phyloP scores from a whole-genome alignment of 2,113 vertebrate genomes.

The Myotis brandtii region DNA sequence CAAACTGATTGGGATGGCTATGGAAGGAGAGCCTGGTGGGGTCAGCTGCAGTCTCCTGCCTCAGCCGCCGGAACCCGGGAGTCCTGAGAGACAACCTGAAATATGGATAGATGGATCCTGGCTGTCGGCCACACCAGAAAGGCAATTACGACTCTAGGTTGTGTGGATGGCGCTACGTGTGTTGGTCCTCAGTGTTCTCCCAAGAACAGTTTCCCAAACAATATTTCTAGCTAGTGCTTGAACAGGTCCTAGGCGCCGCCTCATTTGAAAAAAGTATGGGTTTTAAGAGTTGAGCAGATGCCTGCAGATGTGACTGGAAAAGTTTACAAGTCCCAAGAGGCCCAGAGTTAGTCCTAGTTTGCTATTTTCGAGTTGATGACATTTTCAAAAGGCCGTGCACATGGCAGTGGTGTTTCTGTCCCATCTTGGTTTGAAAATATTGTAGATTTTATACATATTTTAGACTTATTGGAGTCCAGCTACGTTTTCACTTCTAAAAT shows the following conservation, averaged over 20 bases:
- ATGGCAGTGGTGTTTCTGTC: not conserved
- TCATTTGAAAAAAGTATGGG: not conserved
- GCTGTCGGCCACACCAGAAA: not conserved
- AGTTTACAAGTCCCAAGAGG: not conserved
- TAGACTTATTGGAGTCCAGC: not conserved
- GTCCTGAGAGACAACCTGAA: rapidly evolving
- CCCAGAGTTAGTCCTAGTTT: slow-evolving; percentile 5
- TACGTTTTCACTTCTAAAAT: not conserved
- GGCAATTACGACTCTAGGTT: not conserved
- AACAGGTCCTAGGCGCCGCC: not conserved
- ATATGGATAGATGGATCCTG: not conserved
- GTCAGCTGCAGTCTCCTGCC: not conserved
- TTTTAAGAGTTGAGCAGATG: not conserved
- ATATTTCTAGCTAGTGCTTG: slow-evolving; percentile 37
- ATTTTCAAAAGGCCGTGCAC: slow-evolving; percentile 49
- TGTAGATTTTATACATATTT: not conserved
- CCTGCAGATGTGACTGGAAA: not conserved
- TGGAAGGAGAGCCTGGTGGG: not conserved
- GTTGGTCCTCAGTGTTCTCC: not conserved
- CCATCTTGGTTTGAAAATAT: slow-evolving; percentile 33
- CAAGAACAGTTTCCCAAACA: not conserved
- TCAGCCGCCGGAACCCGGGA: rapidly evolving
- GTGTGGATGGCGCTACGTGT: not conserved
- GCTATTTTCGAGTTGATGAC: slow-evolving; percentile 51
- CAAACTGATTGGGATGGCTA: not conserved